Evolutionary conservation across 2,113 vertebrate genomes (phyloP).

Genomic region (Myocastor coypus): DNA sequence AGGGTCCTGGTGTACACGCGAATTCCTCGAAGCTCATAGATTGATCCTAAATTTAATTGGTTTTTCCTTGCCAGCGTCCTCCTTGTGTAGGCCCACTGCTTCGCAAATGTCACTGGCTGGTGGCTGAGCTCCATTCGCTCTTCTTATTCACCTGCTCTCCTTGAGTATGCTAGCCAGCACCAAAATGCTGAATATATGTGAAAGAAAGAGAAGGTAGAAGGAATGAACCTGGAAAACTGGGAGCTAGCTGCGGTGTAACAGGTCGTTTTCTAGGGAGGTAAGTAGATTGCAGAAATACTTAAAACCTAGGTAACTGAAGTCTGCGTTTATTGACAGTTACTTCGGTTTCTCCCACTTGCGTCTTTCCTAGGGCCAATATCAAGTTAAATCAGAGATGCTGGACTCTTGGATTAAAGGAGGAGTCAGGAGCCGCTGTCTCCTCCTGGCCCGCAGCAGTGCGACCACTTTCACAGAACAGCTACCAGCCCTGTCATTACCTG

Average conservation of each 20-base stretch:
- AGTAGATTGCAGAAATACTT: constrained; percentile 59
- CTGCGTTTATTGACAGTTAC: constrained; percentile 40
- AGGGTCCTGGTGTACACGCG: neutral
- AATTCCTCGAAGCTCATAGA: constrained; percentile 13
- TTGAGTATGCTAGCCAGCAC: neutral
- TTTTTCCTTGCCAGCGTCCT: neutral
- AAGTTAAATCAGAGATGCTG: constrained; percentile 8
- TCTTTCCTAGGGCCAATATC: neutral
- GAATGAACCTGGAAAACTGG: neutral
- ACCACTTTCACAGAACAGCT: neutral
- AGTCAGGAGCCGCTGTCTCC: neutral
- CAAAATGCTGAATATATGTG: neutral
- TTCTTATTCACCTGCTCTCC: neutral
- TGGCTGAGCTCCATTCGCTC: neutral
- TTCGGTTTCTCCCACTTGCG: neutral
- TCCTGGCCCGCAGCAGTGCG: neutral
- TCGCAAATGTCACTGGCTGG: constrained; percentile 22
- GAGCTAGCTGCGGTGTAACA: neutral
- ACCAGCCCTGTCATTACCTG: neutral
- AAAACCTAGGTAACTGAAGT: constrained; percentile 25
- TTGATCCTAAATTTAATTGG: constrained; percentile 34
- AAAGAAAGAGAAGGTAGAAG: neutral
- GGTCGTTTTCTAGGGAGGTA: constrained; percentile 42
- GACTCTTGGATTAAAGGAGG: neutral
- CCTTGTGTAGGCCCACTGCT: neutral